A percentile compares a stretch with the other conserved stretches of the same genome.
These are phyloP conservation scores for Clitarchus hookeri DNA, from an alignment of 2,888 invertebrate species.

Conservation along the genomic window DNA sequence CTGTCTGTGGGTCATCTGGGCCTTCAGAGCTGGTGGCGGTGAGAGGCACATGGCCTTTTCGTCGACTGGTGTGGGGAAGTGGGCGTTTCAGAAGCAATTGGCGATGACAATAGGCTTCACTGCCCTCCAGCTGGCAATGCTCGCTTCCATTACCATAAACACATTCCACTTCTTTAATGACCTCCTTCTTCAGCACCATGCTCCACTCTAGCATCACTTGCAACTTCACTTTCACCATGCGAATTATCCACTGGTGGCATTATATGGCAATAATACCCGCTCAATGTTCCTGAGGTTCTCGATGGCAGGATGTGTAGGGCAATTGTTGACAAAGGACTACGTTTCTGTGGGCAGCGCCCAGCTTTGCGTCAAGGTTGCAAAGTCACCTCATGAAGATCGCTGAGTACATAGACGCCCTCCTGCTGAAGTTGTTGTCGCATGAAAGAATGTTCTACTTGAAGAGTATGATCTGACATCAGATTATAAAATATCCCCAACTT, in stretches of 20 bases:
- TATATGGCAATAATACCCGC: slow-evolving; percentile 26
- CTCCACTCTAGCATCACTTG: slow-evolving; percentile 27
- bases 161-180: too few species aligned
- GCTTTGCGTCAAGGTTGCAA: slow-evolving; percentile 26
- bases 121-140: too few species aligned
- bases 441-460: background rate
- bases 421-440: background rate
- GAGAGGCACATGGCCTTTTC: too few species aligned
- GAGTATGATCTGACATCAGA: background rate
- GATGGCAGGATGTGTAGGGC: slow-evolving; percentile 30
- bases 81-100: too few species aligned
- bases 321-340: slow-evolving; percentile 28
- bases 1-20: too few species aligned
- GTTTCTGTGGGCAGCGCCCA: slow-evolving; percentile 26
- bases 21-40: too few species aligned
- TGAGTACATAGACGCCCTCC: background rate
- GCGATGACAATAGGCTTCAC: too few species aligned
- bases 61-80: too few species aligned
- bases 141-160: too few species aligned
- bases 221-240: slow-evolving; percentile 28
- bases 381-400: background rate
- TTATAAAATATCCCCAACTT: background rate
- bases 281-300: slow-evolving; percentile 31
- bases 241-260: slow-evolving; percentile 28
- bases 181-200: background rate